Conservation (phyloP, 2,113 vertebrate genomes). For the Corydoras sp. region DNA sequence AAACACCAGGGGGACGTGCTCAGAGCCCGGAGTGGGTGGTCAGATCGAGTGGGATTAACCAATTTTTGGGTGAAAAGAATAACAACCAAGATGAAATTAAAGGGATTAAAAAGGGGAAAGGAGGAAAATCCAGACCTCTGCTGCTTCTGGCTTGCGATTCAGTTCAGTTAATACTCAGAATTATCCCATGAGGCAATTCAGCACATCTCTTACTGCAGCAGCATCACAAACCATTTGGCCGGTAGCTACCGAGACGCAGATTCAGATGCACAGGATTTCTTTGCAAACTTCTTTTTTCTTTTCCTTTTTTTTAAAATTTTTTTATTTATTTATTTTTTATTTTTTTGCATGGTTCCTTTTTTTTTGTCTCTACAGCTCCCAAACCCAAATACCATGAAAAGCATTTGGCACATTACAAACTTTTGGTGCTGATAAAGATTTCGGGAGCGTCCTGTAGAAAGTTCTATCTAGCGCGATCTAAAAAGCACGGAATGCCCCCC, state of each 20-base stretch:
- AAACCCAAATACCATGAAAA: conserved; percentile 73
- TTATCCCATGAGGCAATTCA: conserved; percentile 28
- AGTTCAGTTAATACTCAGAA: conserved; percentile 13
- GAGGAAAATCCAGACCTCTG: conserved; percentile 8
- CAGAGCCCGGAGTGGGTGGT: conserved; percentile 2
- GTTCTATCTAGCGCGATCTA: conserved; percentile 69
- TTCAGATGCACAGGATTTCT: conserved; percentile 54
- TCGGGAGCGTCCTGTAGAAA: conserved; percentile 71
- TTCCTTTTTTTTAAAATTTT: neutral
- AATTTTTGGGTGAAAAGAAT: neutral
- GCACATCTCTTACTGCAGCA: conserved; percentile 71
- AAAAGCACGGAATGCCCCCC: conserved; percentile 65
- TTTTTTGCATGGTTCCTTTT: conserved; percentile 45
- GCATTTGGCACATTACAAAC: conserved; percentile 85
- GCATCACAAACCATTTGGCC: conserved; percentile 71
- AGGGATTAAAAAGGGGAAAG: neutral
- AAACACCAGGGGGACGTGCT: conserved; percentile 53
- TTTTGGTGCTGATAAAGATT: conserved; percentile 65
- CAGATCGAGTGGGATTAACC: conserved; percentile 11
- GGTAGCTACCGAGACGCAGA: conserved; percentile 68
- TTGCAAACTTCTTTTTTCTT: conserved; percentile 22
- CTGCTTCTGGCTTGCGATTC: neutral
- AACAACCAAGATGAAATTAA: neutral
- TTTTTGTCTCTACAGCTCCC: conserved; percentile 23
- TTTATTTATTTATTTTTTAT: conserved; percentile 30